Evolutionary conservation across 2,888 invertebrate genomes (phyloP).

Genomic region (Noctua janthe): DNA sequence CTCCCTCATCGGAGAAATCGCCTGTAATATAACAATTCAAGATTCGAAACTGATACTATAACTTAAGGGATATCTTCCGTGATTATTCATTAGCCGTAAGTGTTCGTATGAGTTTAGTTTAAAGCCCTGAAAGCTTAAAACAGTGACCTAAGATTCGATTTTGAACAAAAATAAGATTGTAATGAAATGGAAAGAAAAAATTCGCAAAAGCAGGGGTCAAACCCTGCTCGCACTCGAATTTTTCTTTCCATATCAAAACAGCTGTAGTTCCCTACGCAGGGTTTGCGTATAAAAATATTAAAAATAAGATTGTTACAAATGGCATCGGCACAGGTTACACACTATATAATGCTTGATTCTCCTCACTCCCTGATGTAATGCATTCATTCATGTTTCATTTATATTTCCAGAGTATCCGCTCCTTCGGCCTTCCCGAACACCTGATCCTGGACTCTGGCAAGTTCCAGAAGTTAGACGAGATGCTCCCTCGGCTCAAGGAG

Average conservation of each 20-base stretch:
- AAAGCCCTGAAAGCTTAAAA: too few species aligned
- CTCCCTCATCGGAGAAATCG: not conserved
- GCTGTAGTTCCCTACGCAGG: too few species aligned
- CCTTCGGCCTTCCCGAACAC: conserved; percentile 92
- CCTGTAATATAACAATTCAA: not conserved
- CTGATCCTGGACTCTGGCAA: conserved; percentile 96
- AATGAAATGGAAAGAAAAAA: too few species aligned
- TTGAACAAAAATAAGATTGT: not conserved
- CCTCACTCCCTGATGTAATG: not conserved
- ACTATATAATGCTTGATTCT: not conserved
- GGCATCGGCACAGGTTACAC: not conserved
- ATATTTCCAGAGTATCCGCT: conserved; percentile 90
- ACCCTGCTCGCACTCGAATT: too few species aligned
- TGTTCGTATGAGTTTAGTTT: too few species aligned
- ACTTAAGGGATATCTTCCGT: too few species aligned
- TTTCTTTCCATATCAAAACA: too few species aligned
- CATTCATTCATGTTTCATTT: not conserved
- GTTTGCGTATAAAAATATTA: too few species aligned
- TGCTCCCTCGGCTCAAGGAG: conserved; percentile 93
- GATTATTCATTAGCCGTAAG: too few species aligned
- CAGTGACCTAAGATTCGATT: not conserved
- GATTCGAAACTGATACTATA: not conserved
- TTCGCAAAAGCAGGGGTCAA: too few species aligned
- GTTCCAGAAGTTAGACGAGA: conserved; percentile 94
- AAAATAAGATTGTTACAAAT: not conserved